Evolutionary conservation across 2,797 vertebrate genomes (phyloP).

Genomic region (Cyprinodon diabolis): DNA sequence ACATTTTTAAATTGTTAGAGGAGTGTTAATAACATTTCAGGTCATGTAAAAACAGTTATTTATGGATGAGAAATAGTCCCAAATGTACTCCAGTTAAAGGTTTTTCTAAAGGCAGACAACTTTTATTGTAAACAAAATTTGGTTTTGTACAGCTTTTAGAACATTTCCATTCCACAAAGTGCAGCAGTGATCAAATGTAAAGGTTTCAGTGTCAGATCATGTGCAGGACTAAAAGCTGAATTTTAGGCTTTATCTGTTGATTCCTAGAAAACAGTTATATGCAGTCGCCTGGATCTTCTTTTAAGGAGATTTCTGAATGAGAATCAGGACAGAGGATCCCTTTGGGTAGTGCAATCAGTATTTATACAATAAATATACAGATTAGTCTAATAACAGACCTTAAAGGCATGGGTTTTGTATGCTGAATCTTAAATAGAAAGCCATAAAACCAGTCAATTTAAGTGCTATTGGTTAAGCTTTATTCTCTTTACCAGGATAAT

Average conservation of each 20-base stretch:
- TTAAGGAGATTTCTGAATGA: background rate
- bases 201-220: background rate
- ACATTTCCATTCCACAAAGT: too few species aligned
- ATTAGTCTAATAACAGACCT: background rate
- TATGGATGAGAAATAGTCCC: too few species aligned
- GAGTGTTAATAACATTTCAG: too few species aligned
- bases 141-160: too few species aligned
- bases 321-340: background rate
- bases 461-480: background rate
- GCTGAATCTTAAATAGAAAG: background rate
- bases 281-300: background rate
- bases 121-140: too few species aligned
- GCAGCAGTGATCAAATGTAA: too few species aligned
- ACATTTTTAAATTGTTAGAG: too few species aligned
- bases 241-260: too few species aligned
- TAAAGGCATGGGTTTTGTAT: background rate
- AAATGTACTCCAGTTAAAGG: too few species aligned
- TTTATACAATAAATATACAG: background rate
- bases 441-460: background rate
- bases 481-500: constrained; percentile 2
- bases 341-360: background rate
- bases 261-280: too few species aligned
- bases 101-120: too few species aligned
- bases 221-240: background rate
- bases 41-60: too few species aligned